These are phyloP conservation scores for Fundulus diaphanus DNA, from an alignment of 2,797 vertebrate genomes.

Conservation along the genomic window DNA sequence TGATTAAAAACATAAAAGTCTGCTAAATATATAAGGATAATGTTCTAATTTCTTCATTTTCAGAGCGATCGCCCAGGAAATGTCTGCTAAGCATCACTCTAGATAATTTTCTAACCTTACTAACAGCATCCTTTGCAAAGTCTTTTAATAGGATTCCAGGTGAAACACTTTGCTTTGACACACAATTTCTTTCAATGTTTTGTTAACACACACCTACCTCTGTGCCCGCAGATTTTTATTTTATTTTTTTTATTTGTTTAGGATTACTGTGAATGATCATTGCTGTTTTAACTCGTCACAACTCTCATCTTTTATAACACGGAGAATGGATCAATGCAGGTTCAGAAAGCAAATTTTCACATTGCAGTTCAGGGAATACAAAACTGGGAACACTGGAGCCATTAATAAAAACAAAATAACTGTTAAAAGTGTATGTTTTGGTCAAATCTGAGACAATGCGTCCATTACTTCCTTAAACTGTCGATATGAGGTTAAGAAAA, in stretches of 20 bases:
- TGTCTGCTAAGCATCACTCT: not conserved
- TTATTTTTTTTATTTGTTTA: no score
- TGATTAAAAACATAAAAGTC: not conserved
- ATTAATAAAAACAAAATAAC: no score
- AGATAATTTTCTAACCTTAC: not conserved
- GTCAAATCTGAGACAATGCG: not conserved
- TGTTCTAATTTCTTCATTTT: no score
- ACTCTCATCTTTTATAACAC: not conserved
- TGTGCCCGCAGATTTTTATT: not conserved
- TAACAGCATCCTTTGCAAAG: not conserved
- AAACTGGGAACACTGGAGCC: not conserved
- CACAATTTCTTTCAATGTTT: not conserved
- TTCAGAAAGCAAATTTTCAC: not conserved
- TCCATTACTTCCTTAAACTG: not conserved
- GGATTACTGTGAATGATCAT: not conserved
- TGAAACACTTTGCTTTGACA: not conserved
- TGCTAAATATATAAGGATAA: no score
- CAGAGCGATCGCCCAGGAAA: not conserved
- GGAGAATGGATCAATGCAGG: not conserved
- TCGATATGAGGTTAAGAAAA: not conserved
- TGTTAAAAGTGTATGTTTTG: not conserved
- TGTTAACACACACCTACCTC: not conserved
- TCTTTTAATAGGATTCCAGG: not conserved
- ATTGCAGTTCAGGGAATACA: not conserved
- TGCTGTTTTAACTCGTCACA: not conserved